Evolutionary conservation across 1,140 invertebrate species (phyloP), one percentile per base, ranked within the genome.

Genomic region (Campoletis sonorensis): DNA sequence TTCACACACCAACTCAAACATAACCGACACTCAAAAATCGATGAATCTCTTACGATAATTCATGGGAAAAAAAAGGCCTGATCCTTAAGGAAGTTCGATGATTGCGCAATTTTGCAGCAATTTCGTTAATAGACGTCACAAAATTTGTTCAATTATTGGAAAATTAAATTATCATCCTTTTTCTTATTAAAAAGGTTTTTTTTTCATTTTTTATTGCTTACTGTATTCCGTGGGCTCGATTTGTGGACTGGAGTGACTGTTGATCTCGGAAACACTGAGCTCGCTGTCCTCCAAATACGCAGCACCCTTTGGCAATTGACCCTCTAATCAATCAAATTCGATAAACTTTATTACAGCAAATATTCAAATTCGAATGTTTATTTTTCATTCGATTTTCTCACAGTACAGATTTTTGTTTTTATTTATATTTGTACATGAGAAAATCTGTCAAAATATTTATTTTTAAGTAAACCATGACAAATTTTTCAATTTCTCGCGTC

Each of bases 221-320:
- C 94, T 90, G 84, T 93, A 91, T 90, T 95, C 94, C 78, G 94
- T 94, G 49, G 94, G 94, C 84, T 93, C 93, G 85, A 92, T 91
- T n/a, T 94, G 91, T 23, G 94, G 93, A 70, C 92, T 93, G 10
- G 89, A 93, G 87, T 92, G 93, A 84, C 89, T 91, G 82, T 91
- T 90, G 21, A 81, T 81, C 73, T 89, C 91, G 30, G 90, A 92
- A 79, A 91, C 89, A 68, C 87, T 87, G 18, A 23, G 40, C 85
- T 93, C 93, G 82, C 92, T 93, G 82, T 94, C 93, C 49, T 96
- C 94, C 45, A 97, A 92, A 88, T 97, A 96, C 68, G 93, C 93
- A 4, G 95, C 95, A 68, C 96, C 96, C 89, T 95, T 95, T 1
- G 96, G 95, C 80, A 97, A 93, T 83, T 97, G 96, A 37, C 96